phyloP scores from a whole-genome alignment of 2,797 vertebrate genomes.

The Molothrus aeneus region DNA sequence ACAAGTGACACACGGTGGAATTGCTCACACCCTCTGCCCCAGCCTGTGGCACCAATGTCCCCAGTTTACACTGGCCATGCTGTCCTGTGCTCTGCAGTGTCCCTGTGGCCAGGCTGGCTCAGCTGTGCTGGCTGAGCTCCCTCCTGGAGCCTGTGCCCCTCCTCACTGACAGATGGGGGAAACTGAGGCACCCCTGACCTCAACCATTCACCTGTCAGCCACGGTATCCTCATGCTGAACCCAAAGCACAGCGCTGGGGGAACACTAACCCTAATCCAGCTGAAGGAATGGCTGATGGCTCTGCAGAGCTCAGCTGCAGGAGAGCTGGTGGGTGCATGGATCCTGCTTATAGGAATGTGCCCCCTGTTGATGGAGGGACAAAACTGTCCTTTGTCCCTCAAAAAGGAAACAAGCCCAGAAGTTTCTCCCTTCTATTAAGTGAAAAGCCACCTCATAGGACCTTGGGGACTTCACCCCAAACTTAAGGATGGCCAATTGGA shows the following conservation, averaged over 20 bases:
- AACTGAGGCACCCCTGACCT: neutral
- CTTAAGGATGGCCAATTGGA: too few relatives aligned
- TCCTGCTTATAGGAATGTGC: neutral
- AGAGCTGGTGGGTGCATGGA: neutral
- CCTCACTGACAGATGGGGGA: neutral
- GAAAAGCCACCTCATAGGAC: too few relatives aligned
- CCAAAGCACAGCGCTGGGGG: neutral
- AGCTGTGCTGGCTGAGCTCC: neutral
- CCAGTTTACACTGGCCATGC: too few relatives aligned
- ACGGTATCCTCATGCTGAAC: neutral
- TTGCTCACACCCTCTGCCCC: neutral
- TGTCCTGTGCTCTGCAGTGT: too few relatives aligned
- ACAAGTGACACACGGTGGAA: rapidly evolving
- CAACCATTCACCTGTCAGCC: neutral
- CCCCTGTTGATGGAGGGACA: too few relatives aligned
- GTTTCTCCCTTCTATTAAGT: too few relatives aligned
- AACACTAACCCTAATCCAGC: neutral
- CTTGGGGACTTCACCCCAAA: too few relatives aligned
- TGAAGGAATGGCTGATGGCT: neutral
- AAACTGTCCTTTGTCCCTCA: too few relatives aligned
- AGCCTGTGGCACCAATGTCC: neutral
- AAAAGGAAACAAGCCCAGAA: too few relatives aligned
- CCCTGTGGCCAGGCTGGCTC: neutral
- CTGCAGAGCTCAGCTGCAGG: neutral
- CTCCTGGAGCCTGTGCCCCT: neutral